Percentiles rank a stretch among this genome's conserved stretches.
These are phyloP conservation scores for Addax nasomaculatus DNA, from an alignment of 2,113 vertebrate genomes.

Conservation along the genomic window DNA sequence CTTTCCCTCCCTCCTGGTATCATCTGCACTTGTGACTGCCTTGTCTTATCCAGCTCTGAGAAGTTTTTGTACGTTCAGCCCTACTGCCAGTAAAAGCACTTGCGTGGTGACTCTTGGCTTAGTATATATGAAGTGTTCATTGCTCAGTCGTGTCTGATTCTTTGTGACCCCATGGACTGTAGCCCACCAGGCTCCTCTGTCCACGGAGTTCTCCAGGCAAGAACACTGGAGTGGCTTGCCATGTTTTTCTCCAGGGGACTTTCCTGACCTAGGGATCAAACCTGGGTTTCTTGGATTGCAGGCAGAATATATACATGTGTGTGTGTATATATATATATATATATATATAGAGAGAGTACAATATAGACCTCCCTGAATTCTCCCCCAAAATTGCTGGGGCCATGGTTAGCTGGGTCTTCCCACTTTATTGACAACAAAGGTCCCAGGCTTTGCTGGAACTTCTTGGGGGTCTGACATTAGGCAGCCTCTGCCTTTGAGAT, in stretches of 20 bases:
- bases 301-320: neutral
- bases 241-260: neutral
- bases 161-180: neutral
- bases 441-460: neutral
- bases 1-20: neutral
- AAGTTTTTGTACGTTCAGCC: conserved; percentile 67
- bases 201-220: neutral
- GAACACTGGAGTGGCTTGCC: neutral
- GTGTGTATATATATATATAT: neutral
- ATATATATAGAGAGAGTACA: neutral
- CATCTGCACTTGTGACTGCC: neutral
- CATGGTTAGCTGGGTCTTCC: neutral
- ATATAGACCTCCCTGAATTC: neutral
- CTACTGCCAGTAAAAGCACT: conserved; percentile 70
- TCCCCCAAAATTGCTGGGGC: neutral
- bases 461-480: neutral
- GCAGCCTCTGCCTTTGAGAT: neutral
- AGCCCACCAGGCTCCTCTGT: neutral
- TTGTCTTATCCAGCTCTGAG: neutral
- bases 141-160: neutral
- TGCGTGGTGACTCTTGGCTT: neutral
- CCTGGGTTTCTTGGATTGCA: neutral
- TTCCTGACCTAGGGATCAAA: neutral
- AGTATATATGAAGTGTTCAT: neutral
- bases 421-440: neutral